Conservation (phyloP, 1,140 invertebrate genomes). For the Meloidogyne hapla region DNA sequence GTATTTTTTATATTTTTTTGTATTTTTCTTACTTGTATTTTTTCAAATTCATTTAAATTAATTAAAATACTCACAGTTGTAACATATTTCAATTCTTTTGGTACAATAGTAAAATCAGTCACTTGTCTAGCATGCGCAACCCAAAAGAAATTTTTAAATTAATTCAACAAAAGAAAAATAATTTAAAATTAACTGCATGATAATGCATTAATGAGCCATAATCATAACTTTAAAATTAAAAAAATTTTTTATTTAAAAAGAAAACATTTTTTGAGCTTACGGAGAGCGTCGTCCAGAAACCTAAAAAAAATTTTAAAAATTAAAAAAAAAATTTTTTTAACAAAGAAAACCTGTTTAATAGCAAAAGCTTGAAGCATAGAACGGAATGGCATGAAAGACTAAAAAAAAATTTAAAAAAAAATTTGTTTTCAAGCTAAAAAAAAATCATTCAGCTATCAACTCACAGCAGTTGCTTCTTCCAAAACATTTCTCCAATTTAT, state of each 20-base stretch:
- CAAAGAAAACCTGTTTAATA: slow-evolving; percentile 52
- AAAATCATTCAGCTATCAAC: neutral
- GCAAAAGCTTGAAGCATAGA: slow-evolving; percentile 63
- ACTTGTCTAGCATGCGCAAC: slow-evolving; percentile 32
- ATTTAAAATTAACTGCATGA: slow-evolving; percentile 57
- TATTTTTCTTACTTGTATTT: too few species aligned
- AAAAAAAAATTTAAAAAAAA: neutral
- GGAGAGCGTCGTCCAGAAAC: slow-evolving; percentile 59
- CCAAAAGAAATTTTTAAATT: neutral
- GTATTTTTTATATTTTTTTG: too few species aligned
- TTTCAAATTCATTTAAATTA: neutral
- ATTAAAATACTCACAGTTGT: neutral
- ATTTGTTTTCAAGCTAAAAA: neutral
- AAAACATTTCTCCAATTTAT: slow-evolving; percentile 64
- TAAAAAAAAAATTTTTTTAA: neutral
- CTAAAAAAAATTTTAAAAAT: slow-evolving; percentile 20
- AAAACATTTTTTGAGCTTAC: slow-evolving; percentile 8
- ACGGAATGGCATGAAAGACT: slow-evolving; percentile 63
- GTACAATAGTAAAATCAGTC: slow-evolving; percentile 64
- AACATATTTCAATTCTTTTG: slow-evolving; percentile 63
- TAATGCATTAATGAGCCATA: slow-evolving; percentile 65
- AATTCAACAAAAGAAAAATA: neutral
- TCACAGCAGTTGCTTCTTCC: slow-evolving; percentile 58
- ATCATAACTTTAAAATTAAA: slow-evolving; percentile 50
- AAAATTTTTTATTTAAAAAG: neutral